Base-by-base conservation (phyloP, 2,113 vertebrate species). In the Sander vitreus region DNA sequence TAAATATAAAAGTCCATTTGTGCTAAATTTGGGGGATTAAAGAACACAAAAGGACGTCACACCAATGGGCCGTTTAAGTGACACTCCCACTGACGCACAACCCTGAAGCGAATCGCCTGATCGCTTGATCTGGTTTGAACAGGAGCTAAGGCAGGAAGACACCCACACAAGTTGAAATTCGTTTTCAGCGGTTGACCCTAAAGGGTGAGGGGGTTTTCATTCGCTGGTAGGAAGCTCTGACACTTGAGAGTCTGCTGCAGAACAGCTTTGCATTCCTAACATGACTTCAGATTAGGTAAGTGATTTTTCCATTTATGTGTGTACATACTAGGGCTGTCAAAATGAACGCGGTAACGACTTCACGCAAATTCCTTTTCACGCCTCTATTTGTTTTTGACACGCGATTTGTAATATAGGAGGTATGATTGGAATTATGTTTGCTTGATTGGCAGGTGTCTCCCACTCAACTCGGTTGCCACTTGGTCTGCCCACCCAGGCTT, bases 281-380 rank as follows among this genome's bases (percentile, higher is more conserved):
- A 73, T 77, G 55, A 57, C n/a, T 85, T 25, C 62, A 73, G 68
- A 57, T 51, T 25, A 62, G 48, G 13, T 0, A 69, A 69, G 36
- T 30, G 18, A 48, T 55, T 66, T 60, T 55, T 50, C 39, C 8
- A 21, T 72, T 33, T 30, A 6, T 5, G 43, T 1, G 18, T 60
- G 45, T 30, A 13, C 55, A 19, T 43, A 27, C 39, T 43, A 11
- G 39, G 39, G 39, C 39, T 43, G 39, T 43, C 9, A 43, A 11
- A 43, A 43, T 43, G 10, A 43, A 11, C 10, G 39, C 0, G 39
- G 11, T 43, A 43, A 43, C 33, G 6, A 33, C 33, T 33, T 33
- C 6, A 33, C 0, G 2, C 39, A 43, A 43, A 43, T 43, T 43
- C 39, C 39, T 43, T 43, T 43, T 43, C 11, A 11, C 10, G 2